These are phyloP conservation scores for Thryonomys swinderianus DNA, from an alignment of 2,113 vertebrate genomes.

Conservation along the genomic window DNA sequence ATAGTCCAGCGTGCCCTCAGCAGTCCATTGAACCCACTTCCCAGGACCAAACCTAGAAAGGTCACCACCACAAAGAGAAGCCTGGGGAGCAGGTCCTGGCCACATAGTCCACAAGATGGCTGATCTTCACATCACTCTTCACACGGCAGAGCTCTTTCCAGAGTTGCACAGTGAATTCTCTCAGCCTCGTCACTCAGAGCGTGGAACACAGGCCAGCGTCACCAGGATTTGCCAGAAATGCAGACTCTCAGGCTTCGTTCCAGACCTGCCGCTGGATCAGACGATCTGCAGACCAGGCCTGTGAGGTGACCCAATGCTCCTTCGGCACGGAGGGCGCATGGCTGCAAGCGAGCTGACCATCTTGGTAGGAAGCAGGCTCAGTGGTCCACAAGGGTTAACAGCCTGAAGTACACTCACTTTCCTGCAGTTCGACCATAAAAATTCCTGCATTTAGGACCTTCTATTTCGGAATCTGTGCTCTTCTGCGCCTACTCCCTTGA, in stretches of 20 bases:
- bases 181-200: neutral
- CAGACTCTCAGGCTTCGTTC: neutral
- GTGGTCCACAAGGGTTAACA: fast-evolving
- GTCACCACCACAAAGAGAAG: neutral
- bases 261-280: neutral
- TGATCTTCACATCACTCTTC: neutral
- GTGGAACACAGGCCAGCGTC: neutral
- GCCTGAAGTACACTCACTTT: neutral
- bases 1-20: neutral
- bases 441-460: neutral
- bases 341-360: neutral
- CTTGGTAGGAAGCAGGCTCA: neutral
- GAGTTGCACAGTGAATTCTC: neutral
- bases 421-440: neutral
- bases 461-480: neutral
- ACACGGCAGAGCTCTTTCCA: neutral
- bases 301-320: fast-evolving
- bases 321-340: neutral
- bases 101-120: neutral
- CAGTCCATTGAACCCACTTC: neutral
- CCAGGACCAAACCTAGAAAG: neutral
- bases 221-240: neutral
- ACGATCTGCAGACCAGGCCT: neutral
- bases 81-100: neutral
- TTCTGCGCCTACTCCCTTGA: neutral